phyloP scores from a whole-genome alignment of 2,888 invertebrate genomes.

The Abrostola triplasia region DNA sequence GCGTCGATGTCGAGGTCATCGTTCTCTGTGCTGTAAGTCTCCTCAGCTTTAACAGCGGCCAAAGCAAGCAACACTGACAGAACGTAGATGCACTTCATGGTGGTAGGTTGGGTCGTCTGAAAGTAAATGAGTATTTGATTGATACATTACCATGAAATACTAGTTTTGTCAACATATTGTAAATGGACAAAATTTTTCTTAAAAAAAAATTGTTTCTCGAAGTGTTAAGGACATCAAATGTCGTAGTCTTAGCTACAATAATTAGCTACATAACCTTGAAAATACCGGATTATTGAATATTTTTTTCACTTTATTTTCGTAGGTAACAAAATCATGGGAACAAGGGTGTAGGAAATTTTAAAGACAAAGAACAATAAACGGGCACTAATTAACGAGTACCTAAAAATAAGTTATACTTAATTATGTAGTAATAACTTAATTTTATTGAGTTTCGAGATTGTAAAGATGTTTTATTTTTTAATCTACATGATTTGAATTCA shows the following conservation, averaged over 20 bases:
- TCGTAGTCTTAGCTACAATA: too few relatives aligned
- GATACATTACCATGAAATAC: neutral
- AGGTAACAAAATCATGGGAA: neutral
- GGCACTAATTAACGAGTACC: too few relatives aligned
- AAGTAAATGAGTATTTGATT: neutral
- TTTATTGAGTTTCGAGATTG: too few relatives aligned
- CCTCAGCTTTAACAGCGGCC: constrained; percentile 54
- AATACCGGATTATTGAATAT: neutral
- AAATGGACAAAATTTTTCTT: too few relatives aligned
- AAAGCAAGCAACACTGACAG: constrained; percentile 60
- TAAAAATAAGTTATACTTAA: too few relatives aligned
- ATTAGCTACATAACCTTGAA: too few relatives aligned
- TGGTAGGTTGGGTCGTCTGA: constrained; percentile 14
- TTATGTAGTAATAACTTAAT: too few relatives aligned
- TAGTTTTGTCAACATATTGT: too few relatives aligned
- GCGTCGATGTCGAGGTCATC: constrained; percentile 74
- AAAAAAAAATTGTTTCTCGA: neutral
- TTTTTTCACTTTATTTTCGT: neutral
- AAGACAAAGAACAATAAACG: neutral
- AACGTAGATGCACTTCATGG: constrained; percentile 69
- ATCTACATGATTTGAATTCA: too few relatives aligned
- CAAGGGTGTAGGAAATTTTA: neutral
- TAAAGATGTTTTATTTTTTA: too few relatives aligned
- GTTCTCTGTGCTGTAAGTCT: constrained; percentile 70
- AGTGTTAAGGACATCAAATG: neutral